Evolutionary conservation across 2,888 invertebrate species (phyloP).

Genomic region (Brachynemurus nebulosus): DNA sequence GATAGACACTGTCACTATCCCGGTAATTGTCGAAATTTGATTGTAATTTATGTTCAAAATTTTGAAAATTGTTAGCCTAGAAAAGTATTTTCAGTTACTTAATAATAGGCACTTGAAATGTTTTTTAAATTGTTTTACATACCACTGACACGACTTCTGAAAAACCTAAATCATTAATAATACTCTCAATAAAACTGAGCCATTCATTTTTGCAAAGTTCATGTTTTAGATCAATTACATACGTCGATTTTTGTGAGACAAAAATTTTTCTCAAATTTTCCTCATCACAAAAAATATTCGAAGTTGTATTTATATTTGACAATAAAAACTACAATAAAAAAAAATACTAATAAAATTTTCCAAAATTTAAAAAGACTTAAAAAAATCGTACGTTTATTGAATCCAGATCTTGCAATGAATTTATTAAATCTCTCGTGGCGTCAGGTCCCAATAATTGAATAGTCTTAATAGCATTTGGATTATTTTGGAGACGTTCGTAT

Average conservation of each 20-base stretch:
- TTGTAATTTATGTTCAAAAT: no score
- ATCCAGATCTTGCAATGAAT: conserved; percentile 34
- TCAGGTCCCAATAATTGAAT: conserved; percentile 27
- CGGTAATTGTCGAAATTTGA: not conserved
- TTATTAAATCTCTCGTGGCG: conserved; percentile 30
- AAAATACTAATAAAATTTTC: no score
- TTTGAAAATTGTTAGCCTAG: no score
- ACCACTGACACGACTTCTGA: conserved; percentile 33
- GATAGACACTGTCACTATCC: not conserved
- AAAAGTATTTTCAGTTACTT: no score
- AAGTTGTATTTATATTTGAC: conserved; percentile 30
- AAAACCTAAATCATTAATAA: conserved; percentile 32
- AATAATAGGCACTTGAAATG: no score
- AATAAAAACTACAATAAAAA: conserved; percentile 33
- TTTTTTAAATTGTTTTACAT: conserved; percentile 21
- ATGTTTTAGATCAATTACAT: conserved; percentile 26
- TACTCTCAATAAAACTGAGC: conserved; percentile 31
- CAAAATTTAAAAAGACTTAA: not conserved
- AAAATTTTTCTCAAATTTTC: conserved; percentile 28
- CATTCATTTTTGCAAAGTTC: conserved; percentile 32
- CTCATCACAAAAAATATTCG: conserved; percentile 34
- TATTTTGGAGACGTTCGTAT: conserved; percentile 31
- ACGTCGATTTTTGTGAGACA: conserved; percentile 23
- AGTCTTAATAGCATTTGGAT: conserved; percentile 30
- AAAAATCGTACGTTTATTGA: conserved; percentile 31